Percentiles rank a stretch among this genome's conserved stretches.
Evolutionary conservation across 2,113 vertebrate species (phyloP).

Genomic region (Motacilla alba): DNA sequence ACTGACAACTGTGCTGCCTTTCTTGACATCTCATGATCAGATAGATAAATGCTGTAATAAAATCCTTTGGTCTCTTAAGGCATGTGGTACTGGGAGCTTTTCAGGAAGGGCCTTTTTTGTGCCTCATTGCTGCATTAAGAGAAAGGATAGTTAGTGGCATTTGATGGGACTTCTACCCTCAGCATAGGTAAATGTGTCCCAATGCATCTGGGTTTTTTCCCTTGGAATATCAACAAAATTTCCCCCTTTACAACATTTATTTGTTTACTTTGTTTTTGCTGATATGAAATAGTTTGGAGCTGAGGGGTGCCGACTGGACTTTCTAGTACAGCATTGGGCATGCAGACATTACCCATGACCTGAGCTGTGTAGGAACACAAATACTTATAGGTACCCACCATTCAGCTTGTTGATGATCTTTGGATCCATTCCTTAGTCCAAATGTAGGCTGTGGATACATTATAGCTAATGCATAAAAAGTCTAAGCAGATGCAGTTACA

Average conservation of each 20-base stretch:
- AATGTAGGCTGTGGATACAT: neutral
- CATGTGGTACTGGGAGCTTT: neutral
- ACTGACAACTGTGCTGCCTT: neutral
- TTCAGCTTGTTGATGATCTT: neutral
- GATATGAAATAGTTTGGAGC: neutral
- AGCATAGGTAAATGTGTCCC: neutral
- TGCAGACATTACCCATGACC: neutral
- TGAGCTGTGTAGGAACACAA: rapidly evolving
- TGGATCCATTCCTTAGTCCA: neutral
- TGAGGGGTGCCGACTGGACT: neutral
- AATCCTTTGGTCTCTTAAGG: neutral
- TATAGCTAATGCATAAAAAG: neutral
- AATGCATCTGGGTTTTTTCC: neutral
- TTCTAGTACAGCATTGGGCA: neutral
- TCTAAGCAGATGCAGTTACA: neutral
- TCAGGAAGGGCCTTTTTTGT: neutral
- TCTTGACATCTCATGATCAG: neutral
- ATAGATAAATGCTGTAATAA: neutral
- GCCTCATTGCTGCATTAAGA: neutral
- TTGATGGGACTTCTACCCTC: neutral
- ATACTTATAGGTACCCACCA: neutral
- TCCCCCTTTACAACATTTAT: rapidly evolving
- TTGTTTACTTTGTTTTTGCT: neutral
- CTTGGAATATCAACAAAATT: neutral
- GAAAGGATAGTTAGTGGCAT: neutral